A percentile compares a stretch with the other conserved stretches of the same genome.
Conservation (phyloP, 2,113 vertebrate genomes). For the Elephas maximus region DNA sequence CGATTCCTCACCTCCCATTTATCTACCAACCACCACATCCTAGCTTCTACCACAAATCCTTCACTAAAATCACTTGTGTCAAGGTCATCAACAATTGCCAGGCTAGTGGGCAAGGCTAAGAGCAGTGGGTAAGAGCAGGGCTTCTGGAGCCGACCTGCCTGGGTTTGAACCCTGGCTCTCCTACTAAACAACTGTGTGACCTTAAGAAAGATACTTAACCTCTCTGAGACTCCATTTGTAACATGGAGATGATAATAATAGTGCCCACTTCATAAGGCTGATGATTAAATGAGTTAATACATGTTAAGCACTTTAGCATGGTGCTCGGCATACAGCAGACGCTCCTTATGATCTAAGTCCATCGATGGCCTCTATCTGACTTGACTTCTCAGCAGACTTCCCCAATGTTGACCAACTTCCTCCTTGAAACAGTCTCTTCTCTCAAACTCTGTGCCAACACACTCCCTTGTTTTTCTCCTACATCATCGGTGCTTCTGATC, state of each 20-base stretch:
- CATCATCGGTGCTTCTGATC: background rate
- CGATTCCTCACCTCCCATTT: background rate
- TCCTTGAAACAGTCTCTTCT: constrained; percentile 16
- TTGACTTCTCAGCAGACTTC: background rate
- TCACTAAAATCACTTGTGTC: background rate
- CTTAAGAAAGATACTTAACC: constrained; percentile 38
- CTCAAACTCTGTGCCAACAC: background rate
- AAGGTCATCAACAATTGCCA: background rate
- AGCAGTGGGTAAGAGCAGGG: background rate
- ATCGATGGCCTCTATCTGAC: background rate
- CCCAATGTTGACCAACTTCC: background rate
- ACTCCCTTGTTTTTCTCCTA: background rate
- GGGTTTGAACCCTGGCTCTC: background rate
- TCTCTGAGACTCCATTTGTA: constrained; percentile 37
- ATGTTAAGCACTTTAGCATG: background rate
- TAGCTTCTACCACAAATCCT: background rate
- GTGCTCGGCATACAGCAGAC: background rate
- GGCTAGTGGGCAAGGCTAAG: background rate
- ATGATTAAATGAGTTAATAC: background rate
- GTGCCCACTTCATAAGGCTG: background rate
- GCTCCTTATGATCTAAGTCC: background rate
- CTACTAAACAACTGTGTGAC: background rate
- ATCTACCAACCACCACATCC: background rate
- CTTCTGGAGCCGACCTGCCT: background rate
- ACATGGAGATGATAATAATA: background rate